Conservation (phyloP, 2,888 invertebrate genomes). For the Crematogaster levior region DNA sequence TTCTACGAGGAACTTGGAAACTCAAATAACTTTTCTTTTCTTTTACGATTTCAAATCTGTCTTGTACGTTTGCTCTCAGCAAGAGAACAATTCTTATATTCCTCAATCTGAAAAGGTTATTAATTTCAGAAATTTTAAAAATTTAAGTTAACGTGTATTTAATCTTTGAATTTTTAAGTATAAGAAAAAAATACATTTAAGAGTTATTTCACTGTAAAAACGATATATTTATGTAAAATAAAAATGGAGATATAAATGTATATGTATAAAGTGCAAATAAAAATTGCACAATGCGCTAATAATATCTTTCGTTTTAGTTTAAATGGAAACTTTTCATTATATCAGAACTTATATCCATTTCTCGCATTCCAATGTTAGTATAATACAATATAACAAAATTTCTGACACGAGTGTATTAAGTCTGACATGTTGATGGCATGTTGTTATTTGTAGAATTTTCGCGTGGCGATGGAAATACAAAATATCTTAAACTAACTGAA, state of each 20-base stretch:
- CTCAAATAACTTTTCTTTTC: slow-evolving; percentile 27
- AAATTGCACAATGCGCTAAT: background rate
- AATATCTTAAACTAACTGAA: slow-evolving; percentile 10
- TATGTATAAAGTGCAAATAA: background rate
- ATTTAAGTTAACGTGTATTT: background rate
- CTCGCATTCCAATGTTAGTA: background rate
- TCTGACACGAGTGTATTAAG: background rate
- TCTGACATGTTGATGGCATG: background rate
- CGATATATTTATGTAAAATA: background rate
- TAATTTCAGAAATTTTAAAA: slow-evolving; percentile 4
- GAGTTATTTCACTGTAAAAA: background rate
- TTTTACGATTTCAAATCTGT: slow-evolving; percentile 26
- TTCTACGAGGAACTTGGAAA: slow-evolving; percentile 25
- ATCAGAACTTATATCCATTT: background rate
- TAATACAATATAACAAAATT: background rate
- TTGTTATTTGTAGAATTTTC: slow-evolving; percentile 7
- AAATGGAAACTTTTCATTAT: background rate
- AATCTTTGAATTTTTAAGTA: background rate
- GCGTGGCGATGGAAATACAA: background rate
- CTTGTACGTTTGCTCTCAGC: background rate
- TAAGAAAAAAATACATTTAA: background rate
- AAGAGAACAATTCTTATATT: background rate
- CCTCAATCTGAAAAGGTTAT: background rate
- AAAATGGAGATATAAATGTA: background rate
- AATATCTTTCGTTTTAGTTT: background rate